Conservation (phyloP, 2,113 vertebrate genomes). For the Neotragus pygmaeus region DNA sequence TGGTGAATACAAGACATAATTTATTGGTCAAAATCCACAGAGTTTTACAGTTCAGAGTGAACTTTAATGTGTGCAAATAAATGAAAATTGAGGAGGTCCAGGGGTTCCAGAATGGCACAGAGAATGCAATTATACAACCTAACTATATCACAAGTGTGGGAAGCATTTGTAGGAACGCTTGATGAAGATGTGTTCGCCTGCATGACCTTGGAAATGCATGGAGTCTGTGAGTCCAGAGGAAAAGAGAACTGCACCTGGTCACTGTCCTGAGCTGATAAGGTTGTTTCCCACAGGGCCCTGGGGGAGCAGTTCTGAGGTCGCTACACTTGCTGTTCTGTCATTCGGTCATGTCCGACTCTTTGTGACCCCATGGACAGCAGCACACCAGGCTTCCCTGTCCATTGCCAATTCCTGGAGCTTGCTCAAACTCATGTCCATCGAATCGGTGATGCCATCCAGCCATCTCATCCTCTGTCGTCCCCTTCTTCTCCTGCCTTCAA, state of each 20-base stretch:
- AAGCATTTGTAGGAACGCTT: not conserved
- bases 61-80: not conserved
- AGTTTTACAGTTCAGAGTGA: not conserved
- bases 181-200: not conserved
- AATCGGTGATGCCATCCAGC: not conserved
- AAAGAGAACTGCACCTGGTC: not conserved
- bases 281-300: not conserved
- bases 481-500: not conserved
- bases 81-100: not conserved
- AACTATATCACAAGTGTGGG: fast-evolving
- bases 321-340: not conserved
- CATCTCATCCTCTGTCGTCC: not conserved
- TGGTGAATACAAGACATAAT: fast-evolving
- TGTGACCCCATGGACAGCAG: fast-evolving
- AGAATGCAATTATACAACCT: too few relatives aligned
- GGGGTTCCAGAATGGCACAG: too few relatives aligned
- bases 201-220: not conserved
- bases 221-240: not conserved
- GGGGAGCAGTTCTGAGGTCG: fast-evolving
- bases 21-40: not conserved
- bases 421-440: not conserved
- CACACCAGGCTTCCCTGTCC: fast-evolving
- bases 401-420: not conserved
- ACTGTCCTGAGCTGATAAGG: fast-evolving
- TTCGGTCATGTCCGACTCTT: fast-evolving